A percentile compares a stretch with the other conserved stretches of the same genome.
Evolutionary conservation across 23 tunicate species (phyloP).

Genomic region (Styela plicata): DNA sequence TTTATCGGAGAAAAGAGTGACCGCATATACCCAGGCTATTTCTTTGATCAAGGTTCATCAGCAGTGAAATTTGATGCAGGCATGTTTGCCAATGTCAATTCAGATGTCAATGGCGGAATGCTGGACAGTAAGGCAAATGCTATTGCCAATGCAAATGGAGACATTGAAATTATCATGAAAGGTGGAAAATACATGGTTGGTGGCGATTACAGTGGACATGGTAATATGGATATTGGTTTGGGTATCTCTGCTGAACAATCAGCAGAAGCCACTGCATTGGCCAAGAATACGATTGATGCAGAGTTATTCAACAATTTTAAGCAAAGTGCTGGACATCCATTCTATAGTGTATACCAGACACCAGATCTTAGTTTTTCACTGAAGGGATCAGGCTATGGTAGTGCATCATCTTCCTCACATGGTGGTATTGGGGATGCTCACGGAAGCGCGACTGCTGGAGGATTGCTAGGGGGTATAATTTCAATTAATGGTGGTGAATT

Average conservation of each 20-base stretch:
- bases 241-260: not conserved
- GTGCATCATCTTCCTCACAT: not conserved
- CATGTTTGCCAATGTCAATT: not conserved
- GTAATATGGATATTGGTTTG: not conserved
- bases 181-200: not conserved
- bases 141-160: not conserved
- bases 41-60: not conserved
- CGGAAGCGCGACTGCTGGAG: not conserved
- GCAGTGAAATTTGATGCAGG: not conserved
- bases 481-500: not conserved
- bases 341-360: not conserved
- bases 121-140: not conserved
- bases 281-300: not conserved
- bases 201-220: not conserved
- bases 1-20: not conserved
- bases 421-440: not conserved
- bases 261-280: not conserved
- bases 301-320: not conserved
- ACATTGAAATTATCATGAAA: not conserved
- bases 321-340: not conserved
- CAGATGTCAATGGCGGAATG: not conserved
- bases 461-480: not conserved
- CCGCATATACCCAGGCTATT: not conserved
- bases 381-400: not conserved
- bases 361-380: not conserved